Conservation (phyloP, 2,888 invertebrate genomes). For the Operophtera brumata region DNA sequence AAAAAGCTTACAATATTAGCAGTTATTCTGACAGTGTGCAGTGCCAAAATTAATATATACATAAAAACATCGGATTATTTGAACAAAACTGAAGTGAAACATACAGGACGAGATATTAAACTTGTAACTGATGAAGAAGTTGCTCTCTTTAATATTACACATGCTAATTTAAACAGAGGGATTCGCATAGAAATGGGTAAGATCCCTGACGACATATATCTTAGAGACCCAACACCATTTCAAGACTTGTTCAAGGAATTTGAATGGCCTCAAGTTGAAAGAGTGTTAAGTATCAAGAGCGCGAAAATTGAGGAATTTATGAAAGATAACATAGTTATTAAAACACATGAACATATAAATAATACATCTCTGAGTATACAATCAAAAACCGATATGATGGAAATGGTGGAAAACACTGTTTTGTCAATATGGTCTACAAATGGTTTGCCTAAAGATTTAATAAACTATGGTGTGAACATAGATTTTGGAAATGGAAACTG, state of each 20-base stretch:
- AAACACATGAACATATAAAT: constrained; percentile 49
- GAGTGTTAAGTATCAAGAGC: constrained; percentile 45
- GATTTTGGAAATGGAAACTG: constrained; percentile 41
- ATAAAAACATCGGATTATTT: constrained; percentile 43
- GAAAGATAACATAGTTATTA: constrained; percentile 44
- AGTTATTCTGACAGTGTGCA: constrained; percentile 25
- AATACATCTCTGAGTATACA: constrained; percentile 43
- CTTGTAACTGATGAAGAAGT: constrained; percentile 52
- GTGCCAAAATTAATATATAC: constrained; percentile 46
- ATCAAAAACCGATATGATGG: constrained; percentile 36
- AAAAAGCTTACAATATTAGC: background rate
- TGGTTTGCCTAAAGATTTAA: constrained; percentile 49
- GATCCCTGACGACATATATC: constrained; percentile 52
- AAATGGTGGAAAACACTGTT: constrained; percentile 45
- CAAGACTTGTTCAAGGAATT: constrained; percentile 50
- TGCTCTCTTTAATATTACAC: constrained; percentile 54
- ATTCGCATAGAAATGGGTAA: constrained; percentile 53
- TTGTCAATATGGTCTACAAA: constrained; percentile 48
- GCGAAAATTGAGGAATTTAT: constrained; percentile 48
- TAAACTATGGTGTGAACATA: constrained; percentile 44
- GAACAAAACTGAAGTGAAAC: constrained; percentile 36
- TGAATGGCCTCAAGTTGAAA: constrained; percentile 54
- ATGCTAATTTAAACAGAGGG: constrained; percentile 53
- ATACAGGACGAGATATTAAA: constrained; percentile 47
- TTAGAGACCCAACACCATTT: constrained; percentile 60